Evolutionary conservation across 2,888 invertebrate genomes (phyloP), one percentile per base, ranked within the genome.

Genomic region (Eueremaeus valkanovi): DNA sequence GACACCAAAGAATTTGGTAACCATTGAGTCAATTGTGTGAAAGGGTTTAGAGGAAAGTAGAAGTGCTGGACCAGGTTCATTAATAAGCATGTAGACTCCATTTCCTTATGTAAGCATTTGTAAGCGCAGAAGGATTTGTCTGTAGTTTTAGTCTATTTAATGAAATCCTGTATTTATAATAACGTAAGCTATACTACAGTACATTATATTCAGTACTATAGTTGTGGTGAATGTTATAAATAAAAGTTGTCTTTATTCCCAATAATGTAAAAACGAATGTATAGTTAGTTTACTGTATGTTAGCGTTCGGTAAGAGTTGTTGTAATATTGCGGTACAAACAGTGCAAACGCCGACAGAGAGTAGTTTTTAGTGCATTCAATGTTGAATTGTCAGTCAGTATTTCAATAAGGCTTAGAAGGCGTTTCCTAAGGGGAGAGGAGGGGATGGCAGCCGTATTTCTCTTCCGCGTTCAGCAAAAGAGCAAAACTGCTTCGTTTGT

Each of bases 371-470:
- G 18, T 18, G 58, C 49, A 49, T 49, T 49, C 49, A 49, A 49
- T 49, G 49, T 49, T 49, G 49, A 49, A 45, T 55, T 66, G 36
- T 66, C 66, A 66, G 66, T 66, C 66, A 66, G 66, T 66, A n/a
- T n/a, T n/a, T n/a, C n/a, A n/a, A n/a, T n/a, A 66, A 66, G 66
- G 66, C 66, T 66, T 66, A 36, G 66, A 66, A 66, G 66, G 66
- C 66, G 66, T 66, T 36, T 24, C 66, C 21, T 24, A 29, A 58
- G 29, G 31, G 31, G 58, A 31, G 13, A 27, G 58, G 24, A 58
- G 58, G 58, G 31, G 58, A 31, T 16, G 13, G 16, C 29, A 31
- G 29, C 58, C 16, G 29, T 16, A 11, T 58, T 45, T 58, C 58
- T 66, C 63, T 66, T 66, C 63, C 63, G 63, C 36, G 36, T 66